These are phyloP conservation scores for Peromyscus maniculatus DNA, from an alignment of 2,113 vertebrate genomes.

Conservation along the genomic window DNA sequence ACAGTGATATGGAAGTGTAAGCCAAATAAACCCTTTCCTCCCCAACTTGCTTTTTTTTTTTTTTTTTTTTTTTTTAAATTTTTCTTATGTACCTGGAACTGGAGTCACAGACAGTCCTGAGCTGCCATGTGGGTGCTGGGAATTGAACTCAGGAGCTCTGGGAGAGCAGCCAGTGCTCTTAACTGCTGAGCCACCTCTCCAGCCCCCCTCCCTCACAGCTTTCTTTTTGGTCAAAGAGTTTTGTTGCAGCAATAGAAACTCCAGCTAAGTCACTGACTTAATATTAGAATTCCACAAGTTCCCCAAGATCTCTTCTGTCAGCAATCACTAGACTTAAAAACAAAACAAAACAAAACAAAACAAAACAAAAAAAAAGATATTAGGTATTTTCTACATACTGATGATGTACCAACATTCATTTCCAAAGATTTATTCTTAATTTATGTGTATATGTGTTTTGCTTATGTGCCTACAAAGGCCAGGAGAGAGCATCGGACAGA, in stretches of 20 bases:
- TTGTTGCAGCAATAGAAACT: neutral
- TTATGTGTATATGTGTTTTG: neutral
- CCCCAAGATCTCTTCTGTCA: conserved; percentile 1
- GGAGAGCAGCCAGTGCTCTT: too few relatives aligned
- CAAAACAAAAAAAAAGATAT: neutral
- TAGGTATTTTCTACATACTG: conserved; percentile 1
- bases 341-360: too few relatives aligned
- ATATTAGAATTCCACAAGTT: neutral
- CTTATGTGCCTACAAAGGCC: neutral
- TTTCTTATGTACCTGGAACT: too few relatives aligned
- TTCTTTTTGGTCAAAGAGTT: neutral
- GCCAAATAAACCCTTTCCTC: neutral
- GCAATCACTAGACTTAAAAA: neutral
- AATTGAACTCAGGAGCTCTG: too few relatives aligned
- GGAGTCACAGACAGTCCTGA: too few relatives aligned
- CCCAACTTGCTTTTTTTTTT: neutral
- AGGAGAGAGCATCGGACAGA: neutral
- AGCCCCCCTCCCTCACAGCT: neutral
- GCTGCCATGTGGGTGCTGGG: too few relatives aligned
- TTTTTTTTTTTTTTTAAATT: too few relatives aligned
- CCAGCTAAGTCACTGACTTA: neutral
- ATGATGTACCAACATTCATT: neutral
- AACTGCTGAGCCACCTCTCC: too few relatives aligned
- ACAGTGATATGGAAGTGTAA: neutral
- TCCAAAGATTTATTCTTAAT: neutral